Evolutionary conservation across 2,797 vertebrate genomes (phyloP), one percentile per base, ranked within the genome.

Genomic region (Gymnothorax javanicus): DNA sequence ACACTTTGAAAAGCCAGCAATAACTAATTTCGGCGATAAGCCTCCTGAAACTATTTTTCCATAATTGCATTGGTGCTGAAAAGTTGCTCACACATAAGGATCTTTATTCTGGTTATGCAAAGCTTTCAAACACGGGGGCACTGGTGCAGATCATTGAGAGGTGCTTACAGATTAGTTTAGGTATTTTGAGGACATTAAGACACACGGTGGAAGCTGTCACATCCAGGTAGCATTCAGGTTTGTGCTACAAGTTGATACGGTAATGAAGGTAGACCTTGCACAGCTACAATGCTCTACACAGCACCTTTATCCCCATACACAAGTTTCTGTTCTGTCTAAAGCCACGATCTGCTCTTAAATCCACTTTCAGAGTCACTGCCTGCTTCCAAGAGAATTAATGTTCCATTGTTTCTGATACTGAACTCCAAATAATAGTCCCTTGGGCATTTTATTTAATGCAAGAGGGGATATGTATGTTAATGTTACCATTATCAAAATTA

Each of bases 11-110:
- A 50, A 77, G 73, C 15, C 33, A 77, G 33, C 4, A 20, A 77
- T 50, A 77, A 52, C 17, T 77, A 20, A 77, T 77, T 77, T 43
- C 33, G 52, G 73, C 73, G 17, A 43, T 52, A 77, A 77, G 13
- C 73, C 73, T 77, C 15, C 12, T 77, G 73, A 17, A 77, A 77
- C 33, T 77, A 20, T 77, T 77, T 43, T 77, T 50, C 73, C 73
- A 77, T 77, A 52, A 50, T 77, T 77, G 33, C 73, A 77, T 7
- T 77, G 50, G 69, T 43, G 27, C 43, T 77, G 73, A 43, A 77
- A 33, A 77, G 33, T 77, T 77, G 73, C 73, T 52, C 13, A 43
- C 15, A 20, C 73, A 77, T 50, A 73, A 73, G 33, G 73, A 17
- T 50, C 73, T 4, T 17, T 25, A 69, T 9, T 69, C 64, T 25